Evolutionary conservation across 1,140 invertebrate species (phyloP), one percentile per base, ranked within the genome.

Genomic region (Rhyacophila brunnea): DNA sequence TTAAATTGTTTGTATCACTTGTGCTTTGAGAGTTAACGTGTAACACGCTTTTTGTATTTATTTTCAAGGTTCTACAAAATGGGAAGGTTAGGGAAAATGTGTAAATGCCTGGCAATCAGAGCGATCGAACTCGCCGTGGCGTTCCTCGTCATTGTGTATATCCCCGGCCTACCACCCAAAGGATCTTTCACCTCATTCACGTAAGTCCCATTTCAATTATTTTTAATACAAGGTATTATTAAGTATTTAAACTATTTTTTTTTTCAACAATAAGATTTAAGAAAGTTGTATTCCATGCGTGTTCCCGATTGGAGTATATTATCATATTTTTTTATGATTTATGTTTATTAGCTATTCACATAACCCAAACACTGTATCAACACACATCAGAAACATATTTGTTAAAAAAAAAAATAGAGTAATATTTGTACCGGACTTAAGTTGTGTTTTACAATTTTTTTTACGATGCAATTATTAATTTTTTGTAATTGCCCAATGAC

Each of bases 111-210:
- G 0, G 28, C 53, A 11, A 42, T 64, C 28, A 49, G 68, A 19
- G 20, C 64, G 10, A 35, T 67, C 17, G 68, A 74, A 66, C 55
- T 68, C 7, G 18, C 63, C n/a, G 34, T 73, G 5, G 53, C 70
- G 43, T 60, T 68, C 13, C 18, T 68, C 19, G 47, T 77, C 0
- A 68, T 85, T 14, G 74, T 78, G 0, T 81, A 83, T 58, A 66
- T 83, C 10, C 84, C 84, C 2, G 81, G 81, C 62, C 57, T 85
- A 32, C 83, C 83, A 15, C 84, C 84, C 4, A 55, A 80, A 47
- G 70, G 71, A n/a, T 70, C 76, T 10, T 81, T 79, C 58, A 67
- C 68, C 3, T 69, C 78, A 15, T 55, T 23, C 23, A 58, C 18
- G 59, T 63, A 60, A 42, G 47, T 61, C 44, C 11, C 20, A 34